These are phyloP conservation scores for Cryptus viduatorius DNA, from an alignment of 2,888 invertebrate species.

Conservation along the genomic window DNA sequence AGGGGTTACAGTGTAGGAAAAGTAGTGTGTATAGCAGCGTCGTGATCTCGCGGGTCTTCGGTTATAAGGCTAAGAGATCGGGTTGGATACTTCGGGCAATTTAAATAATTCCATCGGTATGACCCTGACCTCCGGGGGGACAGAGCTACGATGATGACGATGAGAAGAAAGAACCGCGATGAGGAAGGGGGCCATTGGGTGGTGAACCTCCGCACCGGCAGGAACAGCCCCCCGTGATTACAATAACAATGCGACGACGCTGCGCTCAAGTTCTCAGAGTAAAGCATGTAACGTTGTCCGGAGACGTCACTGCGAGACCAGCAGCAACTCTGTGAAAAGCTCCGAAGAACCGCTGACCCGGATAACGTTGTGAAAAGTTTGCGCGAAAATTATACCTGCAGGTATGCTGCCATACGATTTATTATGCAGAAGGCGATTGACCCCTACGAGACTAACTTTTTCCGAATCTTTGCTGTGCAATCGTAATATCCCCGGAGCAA, in stretches of 20 bases:
- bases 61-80: neutral
- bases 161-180: constrained; percentile 21
- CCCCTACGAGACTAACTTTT: constrained; percentile 11
- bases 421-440: constrained; percentile 1
- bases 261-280: constrained; percentile 75
- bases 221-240: constrained; percentile 74
- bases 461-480: neutral
- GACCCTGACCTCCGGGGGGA: constrained; percentile 78
- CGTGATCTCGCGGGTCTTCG: constrained; percentile 3
- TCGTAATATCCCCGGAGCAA: neutral
- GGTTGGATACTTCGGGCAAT: constrained; percentile 68
- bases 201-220: constrained; percentile 69
- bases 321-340: constrained; percentile 1
- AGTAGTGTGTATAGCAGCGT: neutral
- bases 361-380: constrained; percentile 70
- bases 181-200: constrained; percentile 69
- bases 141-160: constrained; percentile 17
- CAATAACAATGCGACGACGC: constrained; percentile 78
- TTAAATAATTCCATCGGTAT: constrained; percentile 78
- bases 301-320: constrained; percentile 15
- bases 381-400: constrained; percentile 6
- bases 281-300: constrained; percentile 78
- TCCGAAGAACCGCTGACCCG: constrained; percentile 67
- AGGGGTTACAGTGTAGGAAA: neutral
- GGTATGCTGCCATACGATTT: neutral